phyloP scores from a whole-genome alignment of 2,888 invertebrate genomes.

The Malacosoma neustria region DNA sequence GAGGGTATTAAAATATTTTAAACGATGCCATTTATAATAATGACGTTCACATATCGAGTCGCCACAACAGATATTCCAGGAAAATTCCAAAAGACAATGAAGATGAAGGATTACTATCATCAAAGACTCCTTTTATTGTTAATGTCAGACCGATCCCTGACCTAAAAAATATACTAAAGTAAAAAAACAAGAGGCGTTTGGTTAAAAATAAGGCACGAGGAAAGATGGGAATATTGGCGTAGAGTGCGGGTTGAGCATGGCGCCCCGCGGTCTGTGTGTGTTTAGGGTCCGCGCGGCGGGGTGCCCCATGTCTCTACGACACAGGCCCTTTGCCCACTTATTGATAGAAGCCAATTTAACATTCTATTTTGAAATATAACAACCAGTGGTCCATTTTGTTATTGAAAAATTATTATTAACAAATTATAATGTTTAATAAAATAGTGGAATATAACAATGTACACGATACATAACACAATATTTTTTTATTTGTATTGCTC shows the following conservation, averaged over 20 bases:
- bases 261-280: slow-evolving; percentile 73
- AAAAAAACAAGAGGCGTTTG: slow-evolving; percentile 63
- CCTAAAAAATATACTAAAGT: slow-evolving; percentile 48
- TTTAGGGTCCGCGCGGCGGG: slow-evolving; percentile 51
- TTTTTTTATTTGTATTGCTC: no score
- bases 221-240: slow-evolving; percentile 67
- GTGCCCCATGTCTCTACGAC: slow-evolving; percentile 28
- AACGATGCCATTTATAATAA: slow-evolving; percentile 71
- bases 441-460: no score
- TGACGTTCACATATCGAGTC: slow-evolving; percentile 69
- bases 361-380: slow-evolving; percentile 65
- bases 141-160: slow-evolving; percentile 48
- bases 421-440: no score
- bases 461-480: no score
- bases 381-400: slow-evolving; percentile 35
- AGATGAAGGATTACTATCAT: slow-evolving; percentile 73
- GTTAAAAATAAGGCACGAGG: slow-evolving; percentile 65
- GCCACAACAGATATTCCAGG: slow-evolving; percentile 69
- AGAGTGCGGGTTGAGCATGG: slow-evolving; percentile 50
- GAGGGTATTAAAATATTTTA: slow-evolving; percentile 73
- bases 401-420: slow-evolving; percentile 50
- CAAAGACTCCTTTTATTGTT: slow-evolving; percentile 65
- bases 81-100: slow-evolving; percentile 75
- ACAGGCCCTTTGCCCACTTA: slow-evolving; percentile 40
- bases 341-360: slow-evolving; percentile 64